These are phyloP conservation scores for Pammene aurita DNA, from an alignment of 2,888 invertebrate species.

Conservation along the genomic window DNA sequence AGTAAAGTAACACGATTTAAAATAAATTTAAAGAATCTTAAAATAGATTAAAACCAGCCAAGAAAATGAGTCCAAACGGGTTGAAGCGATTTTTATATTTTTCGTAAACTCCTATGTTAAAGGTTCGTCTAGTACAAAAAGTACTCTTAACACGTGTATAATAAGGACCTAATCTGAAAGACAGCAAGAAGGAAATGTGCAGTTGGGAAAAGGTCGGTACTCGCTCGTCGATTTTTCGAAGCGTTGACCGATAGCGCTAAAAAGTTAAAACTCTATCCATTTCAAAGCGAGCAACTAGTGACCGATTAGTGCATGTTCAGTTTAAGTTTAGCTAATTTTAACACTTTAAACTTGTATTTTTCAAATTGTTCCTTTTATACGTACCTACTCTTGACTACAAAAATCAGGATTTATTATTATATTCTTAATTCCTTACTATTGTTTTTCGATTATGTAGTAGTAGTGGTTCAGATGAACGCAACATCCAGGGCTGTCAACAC, in stretches of 20 bases:
- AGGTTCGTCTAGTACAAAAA: not conserved
- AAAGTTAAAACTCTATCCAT: slow-evolving; percentile 56
- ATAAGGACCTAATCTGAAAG: not conserved
- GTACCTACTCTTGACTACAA: not conserved
- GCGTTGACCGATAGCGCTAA: slow-evolving; percentile 54
- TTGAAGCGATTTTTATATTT: slow-evolving; percentile 46
- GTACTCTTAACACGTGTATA: not conserved
- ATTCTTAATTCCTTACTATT: no score
- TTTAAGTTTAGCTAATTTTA: slow-evolving; percentile 20
- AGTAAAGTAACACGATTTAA: no score
- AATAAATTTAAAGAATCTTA: not conserved
- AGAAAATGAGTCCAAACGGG: slow-evolving; percentile 45
- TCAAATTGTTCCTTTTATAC: not conserved
- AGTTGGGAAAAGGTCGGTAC: not conserved
- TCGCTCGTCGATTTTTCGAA: slow-evolving; percentile 46
- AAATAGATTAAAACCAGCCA: slow-evolving; percentile 28
- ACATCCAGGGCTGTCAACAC: no score
- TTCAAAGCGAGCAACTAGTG: slow-evolving; percentile 50
- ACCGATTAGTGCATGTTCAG: slow-evolving; percentile 54
- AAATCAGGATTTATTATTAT: not conserved
- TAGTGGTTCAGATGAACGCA: no score
- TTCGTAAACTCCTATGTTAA: not conserved
- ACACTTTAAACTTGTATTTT: slow-evolving; percentile 1
- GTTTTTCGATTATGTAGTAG: no score
- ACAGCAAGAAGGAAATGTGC: not conserved